Evolutionary conservation across 2,888 invertebrate species (phyloP), one percentile per base, ranked within the genome.

Genomic region (Portevinia maculata): DNA sequence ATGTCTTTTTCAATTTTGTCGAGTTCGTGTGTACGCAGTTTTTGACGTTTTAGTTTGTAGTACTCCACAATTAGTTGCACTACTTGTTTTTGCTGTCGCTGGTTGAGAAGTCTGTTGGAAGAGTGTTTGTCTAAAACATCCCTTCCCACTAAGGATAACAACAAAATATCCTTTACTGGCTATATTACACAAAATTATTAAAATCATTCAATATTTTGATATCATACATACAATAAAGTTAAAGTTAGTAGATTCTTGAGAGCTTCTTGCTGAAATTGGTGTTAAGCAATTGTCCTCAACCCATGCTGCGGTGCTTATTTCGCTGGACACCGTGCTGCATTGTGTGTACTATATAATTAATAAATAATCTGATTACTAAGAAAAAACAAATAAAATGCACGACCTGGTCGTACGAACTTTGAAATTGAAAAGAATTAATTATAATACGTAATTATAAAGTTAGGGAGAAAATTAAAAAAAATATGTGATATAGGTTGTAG

Each of bases 1-100:
- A 65, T 65, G 28, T 65, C 41, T 65, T 39, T 52, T 13, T 52
- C 64, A 30, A 52, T 65, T 28, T 41, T 52, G 3, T 41, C 64
- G 9, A 65, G 19, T 39, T 62, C 9, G 7, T 24, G 21, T 37
- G 15, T 37, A 39, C 17, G 48, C 13, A 62, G 50, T 34, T 48
- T 48, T 21, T 17, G 21, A 30, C 9, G 3, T 37, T 52, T 39
- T 5, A 52, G 3, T 8, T 41, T 50, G n/a, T 65, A 65, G 41
- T 30, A 65, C 52, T 65, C 52, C 30, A 1, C 52, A 41, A 24
- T 24, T 48, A n/a, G 48, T n/a, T n/a, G n/a, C n/a, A n/a, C n/a
- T n/a, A n/a, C n/a, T n/a, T n/a, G n/a, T n/a, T n/a, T n/a, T n/a
- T 62, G 60, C 13, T 52, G 41, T 52, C 41, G 24, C 9, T 65